Base-by-base conservation (phyloP, 2,797 vertebrate genomes). In the Spinus olivaceus region DNA sequence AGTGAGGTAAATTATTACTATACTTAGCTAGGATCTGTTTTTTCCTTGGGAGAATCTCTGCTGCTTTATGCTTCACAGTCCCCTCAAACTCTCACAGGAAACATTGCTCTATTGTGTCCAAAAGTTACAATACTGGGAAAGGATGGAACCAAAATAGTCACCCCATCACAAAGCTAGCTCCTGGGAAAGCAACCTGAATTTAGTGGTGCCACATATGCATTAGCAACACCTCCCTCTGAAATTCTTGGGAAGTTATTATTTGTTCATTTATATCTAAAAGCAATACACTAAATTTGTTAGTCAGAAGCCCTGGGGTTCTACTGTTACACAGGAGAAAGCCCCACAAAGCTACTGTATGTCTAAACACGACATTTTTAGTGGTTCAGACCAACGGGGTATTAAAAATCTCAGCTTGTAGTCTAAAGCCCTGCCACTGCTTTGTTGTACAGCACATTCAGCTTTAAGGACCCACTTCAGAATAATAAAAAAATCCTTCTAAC, bases 91-190 rank as follows among this genome's bases (percentile, higher is more conserved):
- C 95, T 96, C 82, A 92, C 95, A 97, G 97, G 97, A 98, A 98
- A 93, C 0, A 9, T 22, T 77, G 37, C 76, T 69, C 95, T 92
- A 97, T 98, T 98, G 97, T 98, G 90, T 86, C 90, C 88, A 64
- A 56, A 81, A 59, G 74, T 88, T 87, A 98, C 97, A 98, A 97
- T 97, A 74, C 96, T 97, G 97, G 97, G 97, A 98, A 96, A 98
- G 96, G 94, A 96, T 86, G 94, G 90, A 90, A 90, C 95, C 3
- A 24, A 96, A 96, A 87, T 33, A 87, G 91, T 82, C 49, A 8
- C 15, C 69, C 86, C 92, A 97, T 96, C 94, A 37, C 97, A 81
- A 74, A 79, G 89, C 76, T 79, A 51, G 27, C 28, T 89, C 95
- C 91, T 85, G 66, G 93, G 86, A 94, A 85, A 83, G 74, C 0